A percentile compares a stretch with the other conserved stretches of the same genome.
phyloP scores from a whole-genome alignment of 2,888 invertebrate genomes.

The Harpalus rubripes region DNA sequence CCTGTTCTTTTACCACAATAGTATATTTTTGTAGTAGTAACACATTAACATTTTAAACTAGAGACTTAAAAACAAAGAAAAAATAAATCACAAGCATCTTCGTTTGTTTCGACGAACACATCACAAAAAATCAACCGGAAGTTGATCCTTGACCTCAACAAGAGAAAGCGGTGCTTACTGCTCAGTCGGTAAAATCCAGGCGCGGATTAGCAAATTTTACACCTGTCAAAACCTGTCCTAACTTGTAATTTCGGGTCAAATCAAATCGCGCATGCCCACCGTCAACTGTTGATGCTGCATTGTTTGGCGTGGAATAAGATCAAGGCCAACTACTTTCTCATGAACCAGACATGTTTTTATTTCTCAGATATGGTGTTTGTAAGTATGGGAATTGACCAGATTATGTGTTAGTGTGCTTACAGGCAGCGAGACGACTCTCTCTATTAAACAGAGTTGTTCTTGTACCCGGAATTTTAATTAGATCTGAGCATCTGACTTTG shows the following conservation, averaged over 20 bases:
- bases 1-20: conserved; percentile 12
- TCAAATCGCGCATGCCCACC: conserved; percentile 18
- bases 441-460: conserved; percentile 19
- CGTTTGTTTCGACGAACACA: conserved; percentile 2
- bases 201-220: conserved; percentile 21
- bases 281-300: conserved; percentile 46
- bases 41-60: conserved; percentile 30
- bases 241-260: conserved; percentile 26
- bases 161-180: conserved; percentile 52
- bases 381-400: conserved; percentile 43
- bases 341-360: conserved; percentile 62
- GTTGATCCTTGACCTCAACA: conserved; percentile 51
- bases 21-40: conserved; percentile 1
- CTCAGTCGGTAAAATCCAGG: conserved; percentile 10
- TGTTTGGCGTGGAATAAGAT: conserved; percentile 56
- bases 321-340: conserved; percentile 63
- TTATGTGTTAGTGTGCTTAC: conserved; percentile 38
- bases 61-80: conserved; percentile 3
- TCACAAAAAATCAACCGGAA: conserved; percentile 30
- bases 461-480: conserved; percentile 32
- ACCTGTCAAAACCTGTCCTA: conserved; percentile 38
- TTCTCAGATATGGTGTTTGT: conserved; percentile 22
- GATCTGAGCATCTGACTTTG: conserved; percentile 12
- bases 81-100: not conserved
- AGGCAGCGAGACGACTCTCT: conserved; percentile 8